Conservation (phyloP, 2,797 vertebrate species). For the Pampus argenteus region DNA sequence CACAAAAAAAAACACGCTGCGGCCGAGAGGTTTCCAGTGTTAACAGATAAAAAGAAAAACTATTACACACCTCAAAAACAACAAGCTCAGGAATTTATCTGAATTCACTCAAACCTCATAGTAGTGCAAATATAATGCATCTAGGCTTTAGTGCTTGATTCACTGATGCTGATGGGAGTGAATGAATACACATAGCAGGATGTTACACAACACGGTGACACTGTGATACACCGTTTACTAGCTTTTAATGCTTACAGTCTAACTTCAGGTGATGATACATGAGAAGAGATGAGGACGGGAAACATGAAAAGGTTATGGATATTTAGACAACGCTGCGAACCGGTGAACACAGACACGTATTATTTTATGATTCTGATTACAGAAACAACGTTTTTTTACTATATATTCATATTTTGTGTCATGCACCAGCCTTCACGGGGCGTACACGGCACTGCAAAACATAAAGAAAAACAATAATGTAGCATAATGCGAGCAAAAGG, state of each 20-base stretch:
- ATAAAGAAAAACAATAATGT: too few species aligned
- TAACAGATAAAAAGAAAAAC: slow-evolving; percentile 25
- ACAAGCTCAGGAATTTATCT: background rate
- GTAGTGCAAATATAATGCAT: background rate
- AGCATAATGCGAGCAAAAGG: too few species aligned
- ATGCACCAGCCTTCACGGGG: too few species aligned
- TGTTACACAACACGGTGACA: background rate
- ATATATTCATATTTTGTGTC: too few species aligned
- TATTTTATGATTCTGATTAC: too few species aligned
- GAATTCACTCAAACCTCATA: slow-evolving; percentile 14
- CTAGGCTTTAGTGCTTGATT: background rate
- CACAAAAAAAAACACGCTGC: slow-evolving; percentile 20
- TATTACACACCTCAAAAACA: slow-evolving; percentile 8
- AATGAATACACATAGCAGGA: background rate
- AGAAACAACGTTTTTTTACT: too few species aligned
- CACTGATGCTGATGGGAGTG: slow-evolving; percentile 10
- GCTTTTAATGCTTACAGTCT: slow-evolving; percentile 4
- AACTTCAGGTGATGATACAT: slow-evolving; percentile 9
- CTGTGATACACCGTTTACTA: background rate
- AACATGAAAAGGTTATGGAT: slow-evolving; percentile 11
- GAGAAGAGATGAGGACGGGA: background rate
- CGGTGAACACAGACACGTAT: too few species aligned
- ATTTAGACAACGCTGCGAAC: slow-evolving; percentile 4
- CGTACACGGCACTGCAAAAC: too few species aligned
- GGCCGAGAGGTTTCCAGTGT: slow-evolving; percentile 25